Evolutionary conservation across 2,797 vertebrate species (phyloP).

Genomic region (Lateolabrax maculatus): DNA sequence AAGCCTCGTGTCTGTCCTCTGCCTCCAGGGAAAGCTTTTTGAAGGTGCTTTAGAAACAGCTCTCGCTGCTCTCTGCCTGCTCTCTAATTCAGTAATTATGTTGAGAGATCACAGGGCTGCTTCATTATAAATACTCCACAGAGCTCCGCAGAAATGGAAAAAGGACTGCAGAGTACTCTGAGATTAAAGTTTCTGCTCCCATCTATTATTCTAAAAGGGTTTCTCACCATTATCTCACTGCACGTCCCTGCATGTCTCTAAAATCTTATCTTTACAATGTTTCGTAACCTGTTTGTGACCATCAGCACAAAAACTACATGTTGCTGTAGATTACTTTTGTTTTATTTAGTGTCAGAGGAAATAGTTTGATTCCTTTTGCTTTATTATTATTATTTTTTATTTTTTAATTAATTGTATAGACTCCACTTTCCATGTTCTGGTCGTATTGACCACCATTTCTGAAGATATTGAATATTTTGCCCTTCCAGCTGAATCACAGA

Average conservation of each 20-base stretch:
- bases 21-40: conserved; percentile 11
- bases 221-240: conserved; percentile 21
- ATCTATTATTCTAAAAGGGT: conserved; percentile 28
- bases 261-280: fast-evolving
- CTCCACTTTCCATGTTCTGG: background rate
- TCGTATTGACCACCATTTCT: background rate
- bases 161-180: conserved; percentile 22
- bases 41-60: conserved; percentile 12
- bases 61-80: background rate
- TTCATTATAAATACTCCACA: conserved; percentile 41
- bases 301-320: no score
- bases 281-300: background rate
- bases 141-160: background rate
- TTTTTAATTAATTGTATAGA: background rate
- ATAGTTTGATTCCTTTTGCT: background rate
- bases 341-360: background rate
- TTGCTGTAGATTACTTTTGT: background rate
- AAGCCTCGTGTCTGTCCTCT: background rate
- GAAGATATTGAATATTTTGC: background rate
- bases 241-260: background rate
- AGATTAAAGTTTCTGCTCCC: conserved; percentile 22
- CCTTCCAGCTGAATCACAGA: background rate
- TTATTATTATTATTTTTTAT: no score
- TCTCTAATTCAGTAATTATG: conserved; percentile 50
- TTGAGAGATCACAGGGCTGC: conserved; percentile 33